phyloP scores from a whole-genome alignment of 2,113 vertebrate species.

The Trichomycterus rosablanca region DNA sequence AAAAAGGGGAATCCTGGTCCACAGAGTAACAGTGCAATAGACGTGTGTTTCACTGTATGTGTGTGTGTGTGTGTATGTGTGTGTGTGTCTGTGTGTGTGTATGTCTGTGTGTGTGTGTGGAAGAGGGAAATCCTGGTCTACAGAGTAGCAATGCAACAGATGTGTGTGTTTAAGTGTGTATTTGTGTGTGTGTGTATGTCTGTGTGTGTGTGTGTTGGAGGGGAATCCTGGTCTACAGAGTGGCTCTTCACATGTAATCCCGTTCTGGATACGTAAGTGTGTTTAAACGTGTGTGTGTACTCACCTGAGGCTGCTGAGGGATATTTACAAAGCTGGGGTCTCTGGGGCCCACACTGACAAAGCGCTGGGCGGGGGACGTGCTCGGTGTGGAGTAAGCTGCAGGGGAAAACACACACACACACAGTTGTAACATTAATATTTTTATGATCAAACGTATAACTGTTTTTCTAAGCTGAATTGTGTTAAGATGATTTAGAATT shows the following conservation, averaged over 20 bases:
- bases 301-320: constrained; percentile 99
- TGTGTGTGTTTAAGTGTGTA: constrained; percentile 30
- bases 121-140: no score
- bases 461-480: no score
- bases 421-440: constrained; percentile 1
- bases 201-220: no score
- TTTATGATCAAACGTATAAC: no score
- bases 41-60: background rate
- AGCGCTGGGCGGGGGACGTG: constrained; percentile 97
- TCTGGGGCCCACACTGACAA: constrained; percentile 98
- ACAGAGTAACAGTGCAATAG: background rate
- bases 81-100: no score
- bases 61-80: constrained; percentile 1
- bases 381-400: constrained; percentile 98
- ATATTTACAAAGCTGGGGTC: constrained; percentile 99
- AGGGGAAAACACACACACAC: constrained; percentile 56
- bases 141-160: no score
- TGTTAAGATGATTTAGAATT: background rate
- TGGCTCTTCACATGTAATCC: no score
- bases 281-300: constrained; percentile 51
- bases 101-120: constrained; percentile 14
- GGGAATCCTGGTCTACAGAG: no score
- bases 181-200: no score
- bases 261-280: no score
- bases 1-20: no score